Evolutionary conservation across 1,140 invertebrate genomes (phyloP), one percentile per base, ranked within the genome.

Genomic region (Steinernema khuongi): DNA sequence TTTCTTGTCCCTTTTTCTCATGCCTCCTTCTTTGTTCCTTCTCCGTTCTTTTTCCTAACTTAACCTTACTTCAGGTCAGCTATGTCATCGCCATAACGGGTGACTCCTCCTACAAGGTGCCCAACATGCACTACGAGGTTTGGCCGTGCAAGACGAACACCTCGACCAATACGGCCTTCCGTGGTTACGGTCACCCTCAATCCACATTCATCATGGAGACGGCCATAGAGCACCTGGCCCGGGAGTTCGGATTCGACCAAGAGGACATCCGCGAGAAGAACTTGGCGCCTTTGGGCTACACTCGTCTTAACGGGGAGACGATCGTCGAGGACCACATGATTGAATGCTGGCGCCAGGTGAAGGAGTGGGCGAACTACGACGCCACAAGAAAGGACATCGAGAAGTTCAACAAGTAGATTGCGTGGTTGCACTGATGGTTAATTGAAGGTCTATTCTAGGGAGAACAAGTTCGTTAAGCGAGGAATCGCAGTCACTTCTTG

Each of bases 401-500:
- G 29, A 79, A 87, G 73, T 94, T 91, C 76, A 95, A 95, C 81
- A 89, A 86, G 91, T 91, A 88, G 81, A 81, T 81, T 22, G 71
- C 17, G 41, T 50, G 18, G 41, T 43, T 73, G 18, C 66, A 66
- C 33, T 68, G 19, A 32, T 67, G 30, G 33, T 43, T 30, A 41
- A 29, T 2, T 72, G 30, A 67, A 17, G 2, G 2, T n/a, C 7
- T 68, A 33, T 11, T 69, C 7, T 84, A 92, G 90, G 75, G 86
- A 91, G 81, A 90, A 94, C 83, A 89, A 91, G 31, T 94, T 91
- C 89, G 90, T 90, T 78, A 97, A 97, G 85, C 89, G 92, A 28
- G 94, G 94, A 1, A 88, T 97, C 0, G 86, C 91, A 0, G 84
- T 95, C 1, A 88, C 94, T 19, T 93, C 94, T 22, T 91, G 91